Evolutionary conservation across 1,140 invertebrate genomes (phyloP).

Genomic region (Rhyzopertha dominica): DNA sequence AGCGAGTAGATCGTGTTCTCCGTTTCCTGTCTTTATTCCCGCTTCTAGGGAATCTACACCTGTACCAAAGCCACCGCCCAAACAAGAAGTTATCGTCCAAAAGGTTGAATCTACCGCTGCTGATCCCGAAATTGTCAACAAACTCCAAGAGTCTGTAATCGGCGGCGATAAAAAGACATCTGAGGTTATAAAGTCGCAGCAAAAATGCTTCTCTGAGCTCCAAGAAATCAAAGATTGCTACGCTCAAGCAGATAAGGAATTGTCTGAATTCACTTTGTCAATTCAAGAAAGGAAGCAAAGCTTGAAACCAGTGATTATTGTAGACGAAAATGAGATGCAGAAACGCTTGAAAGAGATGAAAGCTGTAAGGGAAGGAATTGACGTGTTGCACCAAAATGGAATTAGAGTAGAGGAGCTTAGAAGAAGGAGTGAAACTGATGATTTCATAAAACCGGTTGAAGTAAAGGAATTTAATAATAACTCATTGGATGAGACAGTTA

Average conservation of each 20-base stretch:
- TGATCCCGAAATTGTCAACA: no score
- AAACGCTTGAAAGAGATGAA: slow-evolving; percentile 29
- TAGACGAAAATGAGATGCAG: slow-evolving; percentile 19
- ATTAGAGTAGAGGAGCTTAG: background rate
- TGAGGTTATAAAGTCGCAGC: slow-evolving; percentile 29
- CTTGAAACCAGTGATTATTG: background rate
- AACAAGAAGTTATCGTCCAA: slow-evolving; percentile 20
- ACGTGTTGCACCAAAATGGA: background rate
- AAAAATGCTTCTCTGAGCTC: slow-evolving; percentile 35
- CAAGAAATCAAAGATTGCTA: slow-evolving; percentile 34
- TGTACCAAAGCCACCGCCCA: slow-evolving; percentile 3
- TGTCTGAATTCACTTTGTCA: no score
- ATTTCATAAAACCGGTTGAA: background rate
- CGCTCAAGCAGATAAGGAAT: slow-evolving; percentile 18
- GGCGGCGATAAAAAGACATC: slow-evolving; percentile 24
- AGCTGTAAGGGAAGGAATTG: slow-evolving; percentile 15
- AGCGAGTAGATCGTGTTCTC: slow-evolving; percentile 32
- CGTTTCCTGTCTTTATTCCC: slow-evolving; percentile 36
- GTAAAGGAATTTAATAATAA: no score
- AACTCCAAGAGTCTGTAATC: no score
- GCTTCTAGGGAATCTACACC: slow-evolving; percentile 16
- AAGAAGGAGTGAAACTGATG: background rate
- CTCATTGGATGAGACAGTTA: no score
- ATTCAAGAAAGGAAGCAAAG: background rate
- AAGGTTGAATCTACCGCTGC: no score